Evolutionary conservation across 1,140 invertebrate species (phyloP).

Genomic region (Dysdera silvatica): DNA sequence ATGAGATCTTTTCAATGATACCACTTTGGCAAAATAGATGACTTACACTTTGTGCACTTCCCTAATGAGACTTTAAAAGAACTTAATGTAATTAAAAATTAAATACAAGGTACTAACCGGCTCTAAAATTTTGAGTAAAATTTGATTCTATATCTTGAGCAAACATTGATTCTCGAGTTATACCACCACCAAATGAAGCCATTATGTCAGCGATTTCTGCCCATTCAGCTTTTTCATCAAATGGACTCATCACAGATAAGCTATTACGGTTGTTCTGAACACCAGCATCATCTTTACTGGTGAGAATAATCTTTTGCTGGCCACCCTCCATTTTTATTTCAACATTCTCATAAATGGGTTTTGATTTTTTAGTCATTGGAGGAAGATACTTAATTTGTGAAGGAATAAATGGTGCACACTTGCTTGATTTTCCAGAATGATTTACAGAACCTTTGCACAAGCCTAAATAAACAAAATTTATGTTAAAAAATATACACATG

Average conservation of each 20-base stretch:
- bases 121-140: slow-evolving; percentile 18
- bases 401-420: too few species aligned
- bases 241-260: slow-evolving; percentile 70
- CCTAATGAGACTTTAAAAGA: too few species aligned
- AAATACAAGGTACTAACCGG: not conserved
- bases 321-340: slow-evolving; percentile 24
- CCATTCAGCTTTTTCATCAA: slow-evolving; percentile 90
- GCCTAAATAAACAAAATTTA: too few species aligned
- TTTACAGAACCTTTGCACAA: too few species aligned
- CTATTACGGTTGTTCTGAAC: slow-evolving; percentile 38
- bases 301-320: slow-evolving; percentile 13
- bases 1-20: too few species aligned
- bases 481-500: too few species aligned
- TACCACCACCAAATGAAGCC: slow-evolving; percentile 48
- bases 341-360: slow-evolving; percentile 27
- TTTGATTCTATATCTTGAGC: slow-evolving; percentile 56
- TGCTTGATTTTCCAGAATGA: too few species aligned
- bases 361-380: too few species aligned
- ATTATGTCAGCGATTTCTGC: slow-evolving; percentile 53
- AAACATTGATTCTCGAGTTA: slow-evolving; percentile 67
- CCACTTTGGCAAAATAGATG: too few species aligned
- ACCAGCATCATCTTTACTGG: slow-evolving; percentile 6
- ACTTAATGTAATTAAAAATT: too few species aligned
- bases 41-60: too few species aligned
- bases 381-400: too few species aligned